A percentile compares a stretch with the other conserved stretches of the same genome.
Evolutionary conservation across 2,113 vertebrate species (phyloP).

Genomic region (Illadopsis cleaveri): DNA sequence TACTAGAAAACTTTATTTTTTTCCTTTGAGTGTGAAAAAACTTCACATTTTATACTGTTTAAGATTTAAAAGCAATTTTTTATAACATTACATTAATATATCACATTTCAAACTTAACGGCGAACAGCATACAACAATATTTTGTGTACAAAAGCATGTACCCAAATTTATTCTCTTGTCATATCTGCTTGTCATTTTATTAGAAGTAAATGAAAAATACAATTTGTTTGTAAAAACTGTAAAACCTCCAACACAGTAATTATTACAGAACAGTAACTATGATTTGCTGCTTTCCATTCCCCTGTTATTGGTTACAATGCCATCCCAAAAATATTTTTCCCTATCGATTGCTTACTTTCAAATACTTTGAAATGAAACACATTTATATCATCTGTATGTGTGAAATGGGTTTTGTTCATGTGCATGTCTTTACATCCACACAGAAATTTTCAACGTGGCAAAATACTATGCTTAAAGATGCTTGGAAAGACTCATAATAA

Average conservation of each 20-base stretch:
- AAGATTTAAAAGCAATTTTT: background rate
- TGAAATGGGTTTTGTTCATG: background rate
- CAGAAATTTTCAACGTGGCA: background rate
- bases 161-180: background rate
- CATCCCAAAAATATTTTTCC: background rate
- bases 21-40: background rate
- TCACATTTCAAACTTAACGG: background rate
- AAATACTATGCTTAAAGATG: background rate
- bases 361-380: background rate
- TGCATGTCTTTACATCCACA: background rate
- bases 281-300: background rate
- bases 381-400: background rate
- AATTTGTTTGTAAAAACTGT: slow-evolving; percentile 9
- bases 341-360: background rate
- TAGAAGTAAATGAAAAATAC: slow-evolving; percentile 19
- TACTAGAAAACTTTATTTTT: slow-evolving; percentile 64
- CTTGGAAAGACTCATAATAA: background rate
- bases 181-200: background rate
- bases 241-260: background rate
- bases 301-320: background rate
- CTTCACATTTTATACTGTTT: slow-evolving; percentile 25
- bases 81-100: slow-evolving; percentile 4
- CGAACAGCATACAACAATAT: background rate
- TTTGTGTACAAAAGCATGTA: background rate
- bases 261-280: slow-evolving; percentile 6